Evolutionary conservation across 64 coral and sea anemone genomes (phyloP).

Genomic region (Montipora foliosa): DNA sequence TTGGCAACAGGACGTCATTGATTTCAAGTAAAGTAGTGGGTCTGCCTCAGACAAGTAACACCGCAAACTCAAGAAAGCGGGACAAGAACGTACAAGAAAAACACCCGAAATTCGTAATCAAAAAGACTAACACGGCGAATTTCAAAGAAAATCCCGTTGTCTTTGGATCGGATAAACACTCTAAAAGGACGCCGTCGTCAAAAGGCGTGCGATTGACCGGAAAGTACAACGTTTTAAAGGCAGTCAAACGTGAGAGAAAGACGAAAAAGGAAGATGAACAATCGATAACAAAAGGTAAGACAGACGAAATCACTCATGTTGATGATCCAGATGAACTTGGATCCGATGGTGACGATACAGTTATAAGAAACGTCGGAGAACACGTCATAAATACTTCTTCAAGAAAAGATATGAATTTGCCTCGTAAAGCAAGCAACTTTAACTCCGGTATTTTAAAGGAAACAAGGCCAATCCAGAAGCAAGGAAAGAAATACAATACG

Average conservation of each 20-base stretch:
- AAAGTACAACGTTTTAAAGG: background rate
- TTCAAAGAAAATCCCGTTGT: background rate
- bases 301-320: background rate
- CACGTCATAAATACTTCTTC: background rate
- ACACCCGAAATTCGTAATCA: background rate
- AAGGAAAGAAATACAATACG: background rate
- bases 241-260: background rate
- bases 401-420: background rate
- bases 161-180: background rate
- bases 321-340: slow-evolving; percentile 63
- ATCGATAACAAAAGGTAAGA: background rate
- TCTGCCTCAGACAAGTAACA: background rate
- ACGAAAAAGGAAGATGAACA: background rate
- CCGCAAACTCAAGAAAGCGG: background rate
- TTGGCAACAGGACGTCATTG: background rate
- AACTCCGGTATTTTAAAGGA: background rate
- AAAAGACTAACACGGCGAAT: too few species aligned
- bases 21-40: background rate
- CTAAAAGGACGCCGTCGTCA: background rate
- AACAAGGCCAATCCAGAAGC: too few species aligned
- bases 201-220: background rate
- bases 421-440: background rate
- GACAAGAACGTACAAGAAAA: background rate
- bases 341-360: background rate
- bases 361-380: background rate